Evolutionary conservation across 2,888 invertebrate species (phyloP).

Genomic region (Theristus sp.): DNA sequence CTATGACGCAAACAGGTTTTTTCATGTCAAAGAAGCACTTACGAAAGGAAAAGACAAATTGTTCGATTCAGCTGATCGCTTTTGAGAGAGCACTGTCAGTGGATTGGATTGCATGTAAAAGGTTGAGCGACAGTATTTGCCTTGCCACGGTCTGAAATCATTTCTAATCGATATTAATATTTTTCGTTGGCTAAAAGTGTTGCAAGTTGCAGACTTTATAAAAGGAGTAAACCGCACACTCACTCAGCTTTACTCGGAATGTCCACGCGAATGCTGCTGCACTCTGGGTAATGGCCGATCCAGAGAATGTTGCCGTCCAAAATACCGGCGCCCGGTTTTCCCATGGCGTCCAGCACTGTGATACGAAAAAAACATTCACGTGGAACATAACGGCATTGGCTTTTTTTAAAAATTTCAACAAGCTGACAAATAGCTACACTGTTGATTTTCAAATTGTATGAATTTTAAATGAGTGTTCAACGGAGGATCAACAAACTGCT

Average conservation of each 20-base stretch:
- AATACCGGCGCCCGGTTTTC: constrained; percentile 28
- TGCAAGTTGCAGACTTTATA: too few relatives aligned
- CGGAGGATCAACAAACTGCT: too few relatives aligned
- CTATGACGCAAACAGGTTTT: too few relatives aligned
- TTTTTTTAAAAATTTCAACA: too few relatives aligned
- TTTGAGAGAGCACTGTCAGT: background rate
- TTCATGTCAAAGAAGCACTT: background rate
- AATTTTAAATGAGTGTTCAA: too few relatives aligned
- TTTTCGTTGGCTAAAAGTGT: too few relatives aligned
- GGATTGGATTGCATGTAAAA: background rate
- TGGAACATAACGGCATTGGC: too few relatives aligned
- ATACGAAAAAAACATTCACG: too few relatives aligned
- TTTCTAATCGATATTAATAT: too few relatives aligned
- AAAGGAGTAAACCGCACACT: too few relatives aligned
- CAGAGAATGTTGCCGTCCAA: constrained; percentile 29
- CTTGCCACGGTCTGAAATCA: constrained; percentile 15
- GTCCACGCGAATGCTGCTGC: constrained; percentile 6
- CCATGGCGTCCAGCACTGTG: constrained; percentile 24
- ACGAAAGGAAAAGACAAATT: background rate
- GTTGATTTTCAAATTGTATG: too few relatives aligned
- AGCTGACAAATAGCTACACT: too few relatives aligned
- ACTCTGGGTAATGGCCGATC: constrained; percentile 21
- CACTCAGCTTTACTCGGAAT: background rate
- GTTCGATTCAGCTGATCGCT: background rate
- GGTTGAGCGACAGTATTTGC: constrained; percentile 26